These are phyloP conservation scores for Myiozetetes cayanensis DNA, from an alignment of 2,113 vertebrate genomes.

Conservation along the genomic window DNA sequence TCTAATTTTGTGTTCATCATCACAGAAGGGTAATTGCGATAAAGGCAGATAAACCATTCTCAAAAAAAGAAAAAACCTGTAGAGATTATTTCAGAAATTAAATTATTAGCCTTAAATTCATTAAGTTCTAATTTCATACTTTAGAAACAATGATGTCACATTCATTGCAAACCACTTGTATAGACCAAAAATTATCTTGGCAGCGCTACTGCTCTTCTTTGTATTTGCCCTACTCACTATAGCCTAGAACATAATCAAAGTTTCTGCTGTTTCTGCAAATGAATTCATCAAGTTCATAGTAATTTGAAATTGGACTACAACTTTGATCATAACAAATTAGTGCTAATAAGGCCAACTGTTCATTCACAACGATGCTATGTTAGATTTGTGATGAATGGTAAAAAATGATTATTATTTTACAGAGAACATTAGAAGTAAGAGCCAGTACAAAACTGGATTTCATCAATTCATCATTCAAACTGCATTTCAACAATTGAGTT, in stretches of 20 bases:
- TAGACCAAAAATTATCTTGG: neutral
- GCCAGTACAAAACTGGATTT: neutral
- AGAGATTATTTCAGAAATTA: neutral
- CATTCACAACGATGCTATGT: neutral
- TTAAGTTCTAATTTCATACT: neutral
- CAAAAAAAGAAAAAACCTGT: neutral
- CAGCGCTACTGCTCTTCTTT: neutral
- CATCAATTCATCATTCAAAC: neutral
- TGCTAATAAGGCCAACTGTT: conserved; percentile 5
- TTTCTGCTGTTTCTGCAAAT: conserved; percentile 17
- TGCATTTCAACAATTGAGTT: neutral
- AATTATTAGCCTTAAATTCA: neutral
- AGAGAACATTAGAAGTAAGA: neutral
- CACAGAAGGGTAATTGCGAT: neutral
- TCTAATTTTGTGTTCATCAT: neutral
- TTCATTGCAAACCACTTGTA: neutral
- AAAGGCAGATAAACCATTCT: neutral
- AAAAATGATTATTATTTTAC: neutral
- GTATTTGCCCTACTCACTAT: neutral
- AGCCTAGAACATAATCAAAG: neutral
- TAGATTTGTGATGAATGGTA: conserved; percentile 5
- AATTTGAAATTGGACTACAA: conserved; percentile 10
- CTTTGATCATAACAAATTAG: conserved; percentile 42
- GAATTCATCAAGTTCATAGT: neutral
- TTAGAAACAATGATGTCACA: neutral